These are phyloP conservation scores for Enteromius viviparus DNA, from an alignment of 2,797 vertebrate species.

Conservation along the genomic window DNA sequence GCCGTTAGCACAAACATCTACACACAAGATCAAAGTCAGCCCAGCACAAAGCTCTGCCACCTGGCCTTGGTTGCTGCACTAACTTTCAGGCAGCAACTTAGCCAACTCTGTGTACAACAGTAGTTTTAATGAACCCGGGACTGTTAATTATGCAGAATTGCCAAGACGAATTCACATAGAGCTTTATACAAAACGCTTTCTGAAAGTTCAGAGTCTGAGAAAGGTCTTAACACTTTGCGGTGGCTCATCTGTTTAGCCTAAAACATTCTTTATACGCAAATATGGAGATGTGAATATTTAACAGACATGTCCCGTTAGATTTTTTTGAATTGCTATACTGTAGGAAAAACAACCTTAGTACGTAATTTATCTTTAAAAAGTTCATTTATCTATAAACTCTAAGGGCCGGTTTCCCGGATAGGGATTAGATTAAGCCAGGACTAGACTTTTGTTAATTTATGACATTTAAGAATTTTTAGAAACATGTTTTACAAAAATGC, in stretches of 20 bases:
- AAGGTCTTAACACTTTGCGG: background rate
- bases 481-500: too few species aligned
- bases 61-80: constrained; percentile 25
- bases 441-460: too few species aligned
- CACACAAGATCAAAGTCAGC: constrained; percentile 30
- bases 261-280: background rate
- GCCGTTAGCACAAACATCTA: constrained; percentile 45
- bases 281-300: background rate
- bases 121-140: constrained; percentile 41
- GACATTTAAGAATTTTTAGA: too few species aligned
- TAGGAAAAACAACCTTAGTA: background rate
- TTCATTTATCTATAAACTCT: background rate
- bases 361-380: background rate
- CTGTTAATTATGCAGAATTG: background rate
- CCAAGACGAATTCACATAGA: background rate
- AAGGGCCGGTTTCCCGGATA: too few species aligned
- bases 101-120: constrained; percentile 25
- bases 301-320: background rate
- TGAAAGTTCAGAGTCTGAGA: constrained; percentile 1
- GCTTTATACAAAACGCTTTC: background rate
- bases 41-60: constrained; percentile 23
- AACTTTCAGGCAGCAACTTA: constrained; percentile 16
- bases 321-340: background rate
- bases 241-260: background rate
- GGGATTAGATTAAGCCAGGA: too few species aligned